Base-by-base conservation (phyloP, 1,140 invertebrate species). In the Portunus trituberculatus region DNA sequence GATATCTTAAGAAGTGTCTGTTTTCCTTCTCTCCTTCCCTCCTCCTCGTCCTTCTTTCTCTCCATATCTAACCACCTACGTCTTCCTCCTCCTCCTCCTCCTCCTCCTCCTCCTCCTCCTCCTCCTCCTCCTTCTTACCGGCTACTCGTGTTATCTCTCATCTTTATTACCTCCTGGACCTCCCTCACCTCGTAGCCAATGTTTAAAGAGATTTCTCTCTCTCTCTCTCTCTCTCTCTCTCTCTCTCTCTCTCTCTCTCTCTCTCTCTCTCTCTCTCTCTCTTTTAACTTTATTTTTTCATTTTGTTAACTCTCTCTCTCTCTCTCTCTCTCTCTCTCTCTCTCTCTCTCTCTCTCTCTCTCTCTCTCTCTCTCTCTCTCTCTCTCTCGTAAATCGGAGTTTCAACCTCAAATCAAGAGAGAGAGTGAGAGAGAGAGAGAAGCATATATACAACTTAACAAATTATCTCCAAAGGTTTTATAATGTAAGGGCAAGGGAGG, bases 81-180 rank as follows among this genome's bases (percentile, higher is more conserved):
- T 31, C 91, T 16, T 25, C 28, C 48, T 48, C 52, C 67, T 16
- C n/a, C 91, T 28, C 20, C 39, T 14, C 52, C 16, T 39, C 29
- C 52, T 28, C n/a, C 91, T 28, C 20, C 39, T 14, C 52, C 16
- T 39, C 29, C 52, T 28, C 83, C 32, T 29, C 83, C 83, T 39
- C 83, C 87, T 45, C 87, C 32, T 8, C 4, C 25, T 46, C 31
- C 31, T 4, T 4, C 25, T 45, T 31, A 31, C 7, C 87, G 28
- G 32, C 87, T 46, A 31, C 8, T 45, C 25, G 6, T 45, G 48
- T 92, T 92, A 92, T 92, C 91, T 92, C 6, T 82, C 91, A 92
- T 92, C 91, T 92, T 92, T 92, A 92, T 92, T 92, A 67, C 52
- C n/a, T 59, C n/a, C 10, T 25, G 83, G 45, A 12, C 91, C 91